Conservation (phyloP, 2,113 vertebrate genomes). For the Nannospalax galili region DNA sequence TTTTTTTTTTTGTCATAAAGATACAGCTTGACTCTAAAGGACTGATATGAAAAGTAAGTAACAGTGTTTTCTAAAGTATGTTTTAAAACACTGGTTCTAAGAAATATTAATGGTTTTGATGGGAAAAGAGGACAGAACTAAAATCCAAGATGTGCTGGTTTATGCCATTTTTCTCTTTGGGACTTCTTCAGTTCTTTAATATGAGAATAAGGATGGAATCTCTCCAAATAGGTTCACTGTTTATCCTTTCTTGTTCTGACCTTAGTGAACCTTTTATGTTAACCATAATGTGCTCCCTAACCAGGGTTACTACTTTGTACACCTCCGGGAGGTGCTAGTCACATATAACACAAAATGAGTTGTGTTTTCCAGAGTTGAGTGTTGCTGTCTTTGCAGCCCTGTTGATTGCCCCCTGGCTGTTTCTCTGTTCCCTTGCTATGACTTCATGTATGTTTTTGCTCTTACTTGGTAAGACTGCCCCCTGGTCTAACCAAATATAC, state of each 20-base stretch:
- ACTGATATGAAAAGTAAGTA: constrained; percentile 3
- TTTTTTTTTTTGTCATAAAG: constrained; percentile 9
- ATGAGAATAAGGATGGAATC: not conserved
- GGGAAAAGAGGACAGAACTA: not conserved
- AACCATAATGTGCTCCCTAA: not conserved
- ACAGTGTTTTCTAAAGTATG: constrained; percentile 23
- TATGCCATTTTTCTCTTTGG: constrained; percentile 5
- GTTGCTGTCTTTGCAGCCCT: not conserved
- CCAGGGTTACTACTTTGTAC: not conserved
- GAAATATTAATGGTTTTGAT: constrained; percentile 15
- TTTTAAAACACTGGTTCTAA: constrained; percentile 15
- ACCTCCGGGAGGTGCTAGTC: not conserved
- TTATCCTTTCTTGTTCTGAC: not conserved
- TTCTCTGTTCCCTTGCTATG: not conserved
- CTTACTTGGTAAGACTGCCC: not conserved
- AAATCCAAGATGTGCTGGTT: not conserved
- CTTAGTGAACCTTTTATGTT: not conserved
- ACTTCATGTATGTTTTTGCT: constrained; percentile 1
- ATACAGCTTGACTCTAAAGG: not conserved
- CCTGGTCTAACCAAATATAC: not conserved
- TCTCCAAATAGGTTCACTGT: not conserved
- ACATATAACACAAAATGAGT: not conserved
- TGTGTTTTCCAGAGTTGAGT: not conserved
- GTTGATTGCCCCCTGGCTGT: not conserved
- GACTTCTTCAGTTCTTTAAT: not conserved